Base-by-base conservation (phyloP, 2,888 invertebrate genomes). In the Capitulum mitella region DNA sequence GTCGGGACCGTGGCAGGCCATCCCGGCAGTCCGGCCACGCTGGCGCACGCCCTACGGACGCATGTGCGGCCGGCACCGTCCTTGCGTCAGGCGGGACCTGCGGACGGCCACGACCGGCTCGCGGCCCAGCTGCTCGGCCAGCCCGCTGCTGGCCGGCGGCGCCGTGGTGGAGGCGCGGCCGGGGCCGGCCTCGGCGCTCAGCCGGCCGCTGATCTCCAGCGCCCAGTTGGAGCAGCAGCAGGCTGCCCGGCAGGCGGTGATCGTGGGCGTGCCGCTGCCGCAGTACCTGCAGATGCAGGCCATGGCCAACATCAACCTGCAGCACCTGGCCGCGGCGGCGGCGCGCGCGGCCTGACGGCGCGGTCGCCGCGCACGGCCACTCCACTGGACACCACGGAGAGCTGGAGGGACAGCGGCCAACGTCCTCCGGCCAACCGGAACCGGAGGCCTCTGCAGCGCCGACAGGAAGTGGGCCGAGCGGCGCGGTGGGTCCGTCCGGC, bases 231-330 rank as follows among this genome's bases (percentile, higher is more conserved):
- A 51, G 51, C 51, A 19, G 14, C 51, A 51, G 51, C 10, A 19
- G n/a, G 22, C 16, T 3, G 22, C n/a, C 26, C 54, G 22, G 54
- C 54, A 54, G 54, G n/a, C 54, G 6, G 54, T 54, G n/a, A n/a
- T 54, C n/a, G 54, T 54, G n/a, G 54, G 54, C n/a, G 22, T 54
- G 6, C 54, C 54, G 54, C 54, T 54, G 54, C 54, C 16, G 54
- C 54, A 54, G 54, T 54, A 54, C 54, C 54, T 54, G 54, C 54
- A 54, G n/a, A 26, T 54, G 54, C 54, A 54, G 54, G n/a, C 54
- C 22, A 6, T 54, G 54, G 54, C n/a, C n/a, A 54, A 26, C 3
- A n/a, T n/a, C 22, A 26, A 54, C 54, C 54, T 54, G 54, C 54
- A 54, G 54, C 54, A 54, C 54, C n/a, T 54, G 54, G 54, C 54